phyloP scores from a whole-genome alignment of 2,888 invertebrate species.

The Platypus cylindrus region DNA sequence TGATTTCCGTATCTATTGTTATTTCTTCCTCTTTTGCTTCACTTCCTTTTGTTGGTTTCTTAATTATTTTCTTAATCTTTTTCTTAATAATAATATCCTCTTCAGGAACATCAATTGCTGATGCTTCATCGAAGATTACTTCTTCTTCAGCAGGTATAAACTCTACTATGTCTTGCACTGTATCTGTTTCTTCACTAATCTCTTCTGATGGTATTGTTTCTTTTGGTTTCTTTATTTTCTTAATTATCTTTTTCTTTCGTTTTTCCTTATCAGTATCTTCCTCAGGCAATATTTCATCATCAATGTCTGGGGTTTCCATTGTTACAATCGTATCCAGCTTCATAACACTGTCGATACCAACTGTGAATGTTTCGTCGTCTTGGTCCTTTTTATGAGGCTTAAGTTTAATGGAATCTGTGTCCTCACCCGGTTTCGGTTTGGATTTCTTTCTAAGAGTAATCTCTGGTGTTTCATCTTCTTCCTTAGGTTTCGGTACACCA shows the following conservation, averaged over 20 bases:
- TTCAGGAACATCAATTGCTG: slow-evolving; percentile 17
- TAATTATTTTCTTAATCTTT: slow-evolving; percentile 19
- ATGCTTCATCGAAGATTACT: slow-evolving; percentile 10
- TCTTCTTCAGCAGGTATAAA: slow-evolving; percentile 3
- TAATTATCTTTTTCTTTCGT: slow-evolving; percentile 21
- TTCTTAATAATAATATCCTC: slow-evolving; percentile 15
- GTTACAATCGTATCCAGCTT: slow-evolving; percentile 17
- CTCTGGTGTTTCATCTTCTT: slow-evolving; percentile 31
- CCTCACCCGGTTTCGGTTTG: slow-evolving; percentile 25
- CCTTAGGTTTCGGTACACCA: slow-evolving; percentile 24
- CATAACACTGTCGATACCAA: slow-evolving; percentile 14
- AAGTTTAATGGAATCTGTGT: slow-evolving; percentile 28
- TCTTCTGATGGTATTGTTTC: slow-evolving; percentile 23
- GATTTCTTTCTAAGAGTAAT: slow-evolving; percentile 30
- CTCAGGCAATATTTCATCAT: slow-evolving; percentile 23
- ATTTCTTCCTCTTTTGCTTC: slow-evolving; percentile 11
- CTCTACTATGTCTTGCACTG: neutral
- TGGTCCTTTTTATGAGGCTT: slow-evolving; percentile 30
- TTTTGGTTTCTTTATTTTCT: slow-evolving; percentile 19
- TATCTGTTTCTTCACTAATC: neutral
- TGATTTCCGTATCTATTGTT: slow-evolving; percentile 11
- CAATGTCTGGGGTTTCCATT: slow-evolving; percentile 17
- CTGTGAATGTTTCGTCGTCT: slow-evolving; percentile 24
- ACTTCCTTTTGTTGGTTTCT: slow-evolving; percentile 17
- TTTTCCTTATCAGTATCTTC: slow-evolving; percentile 16